Conservation (phyloP, 2,113 vertebrate genomes). For the Bos javanicus region DNA sequence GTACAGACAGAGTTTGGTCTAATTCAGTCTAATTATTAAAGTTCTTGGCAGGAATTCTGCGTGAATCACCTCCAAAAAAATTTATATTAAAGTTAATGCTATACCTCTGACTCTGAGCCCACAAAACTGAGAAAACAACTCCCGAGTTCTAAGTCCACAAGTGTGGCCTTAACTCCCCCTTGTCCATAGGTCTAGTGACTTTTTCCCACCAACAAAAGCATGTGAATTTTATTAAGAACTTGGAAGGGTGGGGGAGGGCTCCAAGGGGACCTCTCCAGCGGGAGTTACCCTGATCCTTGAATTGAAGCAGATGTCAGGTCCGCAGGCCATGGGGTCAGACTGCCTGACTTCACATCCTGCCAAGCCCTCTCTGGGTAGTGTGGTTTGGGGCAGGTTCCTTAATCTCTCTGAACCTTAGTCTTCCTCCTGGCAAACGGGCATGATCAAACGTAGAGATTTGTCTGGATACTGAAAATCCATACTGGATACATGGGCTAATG, state of each 20-base stretch:
- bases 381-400: not conserved
- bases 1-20: slow-evolving; percentile 75
- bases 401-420: not conserved
- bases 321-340: not conserved
- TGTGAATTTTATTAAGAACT: not conserved
- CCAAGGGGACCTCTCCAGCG: not conserved
- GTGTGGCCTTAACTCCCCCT: slow-evolving; percentile 46
- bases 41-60: slow-evolving; percentile 78
- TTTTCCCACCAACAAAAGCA: not conserved
- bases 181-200: not conserved
- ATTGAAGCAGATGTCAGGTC: not conserved
- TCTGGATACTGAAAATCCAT: not conserved
- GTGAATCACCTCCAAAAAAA: slow-evolving; percentile 81
- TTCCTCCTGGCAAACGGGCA: not conserved
- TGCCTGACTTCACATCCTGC: not conserved
- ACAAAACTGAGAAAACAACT: slow-evolving; percentile 38
- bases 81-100: slow-evolving; percentile 66
- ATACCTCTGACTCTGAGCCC: slow-evolving; percentile 64
- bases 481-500: not conserved
- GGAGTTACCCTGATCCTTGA: not conserved
- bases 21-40: slow-evolving; percentile 80
- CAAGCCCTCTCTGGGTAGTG: not conserved
- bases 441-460: not conserved
- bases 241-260: not conserved
- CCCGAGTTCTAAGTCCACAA: slow-evolving; percentile 9